phyloP scores from a whole-genome alignment of 2,113 vertebrate genomes.

The Taurulus bubalis region DNA sequence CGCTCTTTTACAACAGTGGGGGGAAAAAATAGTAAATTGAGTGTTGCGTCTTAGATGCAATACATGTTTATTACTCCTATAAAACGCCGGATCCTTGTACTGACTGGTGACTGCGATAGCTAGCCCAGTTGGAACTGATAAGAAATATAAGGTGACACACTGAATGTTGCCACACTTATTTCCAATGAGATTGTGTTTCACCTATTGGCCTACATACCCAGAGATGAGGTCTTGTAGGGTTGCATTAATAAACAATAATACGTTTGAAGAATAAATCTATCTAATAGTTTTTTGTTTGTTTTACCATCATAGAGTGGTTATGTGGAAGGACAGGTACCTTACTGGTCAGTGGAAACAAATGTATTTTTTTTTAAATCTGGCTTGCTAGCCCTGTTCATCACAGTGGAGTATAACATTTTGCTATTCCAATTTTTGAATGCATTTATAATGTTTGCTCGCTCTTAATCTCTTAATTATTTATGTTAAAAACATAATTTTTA shows the following conservation, averaged over 20 bases:
- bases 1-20: background rate
- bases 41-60: background rate
- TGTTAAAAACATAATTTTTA: too few relatives aligned
- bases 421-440: too few relatives aligned
- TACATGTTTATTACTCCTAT: conserved; percentile 21
- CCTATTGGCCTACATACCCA: conserved; percentile 44
- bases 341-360: too few relatives aligned
- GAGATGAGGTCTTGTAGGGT: background rate
- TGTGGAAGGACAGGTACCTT: too few relatives aligned
- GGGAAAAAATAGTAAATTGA: background rate
- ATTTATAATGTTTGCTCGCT: too few relatives aligned
- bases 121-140: conserved; percentile 50
- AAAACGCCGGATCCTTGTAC: background rate
- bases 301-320: too few relatives aligned
- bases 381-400: too few relatives aligned
- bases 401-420: too few relatives aligned
- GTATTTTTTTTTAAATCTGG: too few relatives aligned
- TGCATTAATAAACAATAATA: background rate
- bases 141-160: conserved; percentile 37
- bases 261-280: too few relatives aligned
- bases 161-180: conserved; percentile 22
- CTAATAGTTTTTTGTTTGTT: too few relatives aligned
- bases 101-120: background rate
- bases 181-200: conserved; percentile 35
- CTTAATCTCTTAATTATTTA: too few relatives aligned